Conservation (phyloP, 2,113 vertebrate genomes). For the Phodopus roborovskii region DNA sequence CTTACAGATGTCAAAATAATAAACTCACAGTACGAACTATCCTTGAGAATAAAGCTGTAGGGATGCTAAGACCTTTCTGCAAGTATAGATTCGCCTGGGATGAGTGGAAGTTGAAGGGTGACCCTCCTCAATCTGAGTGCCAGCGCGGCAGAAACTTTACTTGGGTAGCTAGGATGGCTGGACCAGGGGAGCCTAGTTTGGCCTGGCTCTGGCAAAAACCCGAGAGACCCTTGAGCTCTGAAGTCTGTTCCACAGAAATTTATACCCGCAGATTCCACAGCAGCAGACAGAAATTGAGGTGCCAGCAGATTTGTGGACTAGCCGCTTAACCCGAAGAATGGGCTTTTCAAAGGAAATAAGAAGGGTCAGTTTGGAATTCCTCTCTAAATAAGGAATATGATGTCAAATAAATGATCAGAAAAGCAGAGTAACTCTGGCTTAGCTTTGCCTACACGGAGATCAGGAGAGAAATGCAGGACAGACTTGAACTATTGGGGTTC, state of each 20-base stretch:
- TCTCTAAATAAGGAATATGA: not conserved
- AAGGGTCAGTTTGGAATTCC: not conserved
- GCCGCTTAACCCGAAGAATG: not conserved
- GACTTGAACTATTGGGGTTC: not conserved
- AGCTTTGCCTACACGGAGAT: not conserved
- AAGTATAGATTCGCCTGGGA: not conserved
- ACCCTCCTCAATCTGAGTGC: not conserved
- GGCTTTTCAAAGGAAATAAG: not conserved
- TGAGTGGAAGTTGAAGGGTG: not conserved
- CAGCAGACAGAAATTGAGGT: not conserved
- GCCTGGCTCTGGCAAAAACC: slow-evolving; percentile 53
- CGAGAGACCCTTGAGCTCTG: rapidly evolving
- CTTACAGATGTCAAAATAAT: not conserved
- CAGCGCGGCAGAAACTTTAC: not conserved
- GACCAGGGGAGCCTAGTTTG: not conserved
- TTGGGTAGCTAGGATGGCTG: not conserved
- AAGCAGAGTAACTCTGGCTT: not conserved
- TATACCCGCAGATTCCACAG: not conserved
- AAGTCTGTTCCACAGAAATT: not conserved
- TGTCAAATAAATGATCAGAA: not conserved
- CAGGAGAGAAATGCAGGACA: not conserved
- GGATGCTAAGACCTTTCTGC: not conserved
- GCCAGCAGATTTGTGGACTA: not conserved
- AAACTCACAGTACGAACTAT: not conserved
- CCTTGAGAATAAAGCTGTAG: slow-evolving; percentile 14